A percentile compares a stretch with the other conserved stretches of the same genome.
phyloP scores from a whole-genome alignment of 1,140 invertebrate genomes.

The Drosophila paulistorum region DNA sequence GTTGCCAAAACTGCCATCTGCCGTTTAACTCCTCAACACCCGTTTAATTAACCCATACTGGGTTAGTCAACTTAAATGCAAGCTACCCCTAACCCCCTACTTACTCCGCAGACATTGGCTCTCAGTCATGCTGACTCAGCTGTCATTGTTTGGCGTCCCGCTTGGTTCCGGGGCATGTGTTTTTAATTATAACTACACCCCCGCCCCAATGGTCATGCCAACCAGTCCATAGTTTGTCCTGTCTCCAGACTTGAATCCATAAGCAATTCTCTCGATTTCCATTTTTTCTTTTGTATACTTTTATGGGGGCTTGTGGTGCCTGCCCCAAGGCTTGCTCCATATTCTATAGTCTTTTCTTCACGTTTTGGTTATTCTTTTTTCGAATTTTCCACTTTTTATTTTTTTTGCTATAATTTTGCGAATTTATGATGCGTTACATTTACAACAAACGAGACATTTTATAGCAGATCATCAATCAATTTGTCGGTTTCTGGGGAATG shows the following conservation, averaged over 20 bases:
- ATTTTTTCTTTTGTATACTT: constrained; percentile 24
- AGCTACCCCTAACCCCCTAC: neutral
- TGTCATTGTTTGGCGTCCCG: constrained; percentile 39
- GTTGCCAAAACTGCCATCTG: constrained; percentile 33
- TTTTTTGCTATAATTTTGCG: constrained; percentile 70
- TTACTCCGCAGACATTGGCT: neutral
- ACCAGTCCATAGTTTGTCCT: constrained; percentile 17
- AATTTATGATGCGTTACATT: constrained; percentile 81
- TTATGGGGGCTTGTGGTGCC: constrained; percentile 27
- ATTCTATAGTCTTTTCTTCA: constrained; percentile 15
- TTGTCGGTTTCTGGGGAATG: constrained; percentile 64
- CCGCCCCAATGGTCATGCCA: neutral
- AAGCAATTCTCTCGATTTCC: constrained; percentile 8
- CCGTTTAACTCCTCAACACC: constrained; percentile 51
- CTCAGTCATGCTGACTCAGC: constrained; percentile 40
- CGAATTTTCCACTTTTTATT: constrained; percentile 6
- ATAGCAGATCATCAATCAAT: constrained; percentile 82
- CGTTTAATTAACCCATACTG: constrained; percentile 68
- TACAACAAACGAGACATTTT: constrained; percentile 80
- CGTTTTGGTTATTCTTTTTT: constrained; percentile 2
- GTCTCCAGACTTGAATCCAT: constrained; percentile 35
- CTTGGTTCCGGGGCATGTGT: constrained; percentile 70
- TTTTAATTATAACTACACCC: constrained; percentile 73
- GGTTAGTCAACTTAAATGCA: constrained; percentile 29
- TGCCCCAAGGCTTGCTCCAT: constrained; percentile 49